Evolutionary conservation across 2,797 vertebrate genomes (phyloP).

Genomic region (Tachyglossus aculeatus): DNA sequence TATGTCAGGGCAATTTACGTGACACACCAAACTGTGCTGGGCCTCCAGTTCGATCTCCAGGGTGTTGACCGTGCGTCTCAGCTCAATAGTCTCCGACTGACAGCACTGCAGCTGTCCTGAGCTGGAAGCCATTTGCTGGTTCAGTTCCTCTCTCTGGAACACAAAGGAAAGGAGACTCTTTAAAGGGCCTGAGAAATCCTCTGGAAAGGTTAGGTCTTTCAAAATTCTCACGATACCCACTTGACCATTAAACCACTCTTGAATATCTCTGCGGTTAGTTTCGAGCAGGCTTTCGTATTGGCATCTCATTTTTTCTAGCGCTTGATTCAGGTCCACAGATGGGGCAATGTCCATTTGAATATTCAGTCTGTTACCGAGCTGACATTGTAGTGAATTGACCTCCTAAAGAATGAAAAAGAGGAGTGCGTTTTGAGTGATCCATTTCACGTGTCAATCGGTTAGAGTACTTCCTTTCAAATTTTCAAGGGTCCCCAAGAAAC

Average conservation of each 20-base stretch:
- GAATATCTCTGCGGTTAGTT: slow-evolving; percentile 56
- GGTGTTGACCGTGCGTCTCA: slow-evolving; percentile 63
- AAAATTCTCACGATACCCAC: slow-evolving; percentile 12
- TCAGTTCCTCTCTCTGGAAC: slow-evolving; percentile 55
- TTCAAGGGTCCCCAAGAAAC: too few relatives aligned
- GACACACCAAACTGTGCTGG: slow-evolving; percentile 62
- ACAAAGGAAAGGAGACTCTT: not conserved
- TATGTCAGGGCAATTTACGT: not conserved
- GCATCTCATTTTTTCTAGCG: slow-evolving; percentile 56
- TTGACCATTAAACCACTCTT: slow-evolving; percentile 58
- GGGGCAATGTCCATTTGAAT: slow-evolving; percentile 53
- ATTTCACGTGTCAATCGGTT: too few relatives aligned
- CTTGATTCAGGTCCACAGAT: slow-evolving; percentile 46
- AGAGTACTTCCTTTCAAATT: too few relatives aligned
- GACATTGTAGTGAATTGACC: slow-evolving; percentile 44
- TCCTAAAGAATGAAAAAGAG: slow-evolving; percentile 26
- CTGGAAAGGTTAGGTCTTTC: not conserved
- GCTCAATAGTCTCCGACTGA: slow-evolving; percentile 46
- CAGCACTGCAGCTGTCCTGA: slow-evolving; percentile 65
- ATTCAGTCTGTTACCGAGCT: slow-evolving; percentile 57
- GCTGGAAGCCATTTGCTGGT: slow-evolving; percentile 32
- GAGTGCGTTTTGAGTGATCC: too few relatives aligned
- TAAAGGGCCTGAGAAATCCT: not conserved
- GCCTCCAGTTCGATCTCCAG: slow-evolving; percentile 68
- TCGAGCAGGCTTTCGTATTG: slow-evolving; percentile 59